These are phyloP conservation scores for Isichthys henryi DNA, from an alignment of 2,113 vertebrate species.

Conservation along the genomic window DNA sequence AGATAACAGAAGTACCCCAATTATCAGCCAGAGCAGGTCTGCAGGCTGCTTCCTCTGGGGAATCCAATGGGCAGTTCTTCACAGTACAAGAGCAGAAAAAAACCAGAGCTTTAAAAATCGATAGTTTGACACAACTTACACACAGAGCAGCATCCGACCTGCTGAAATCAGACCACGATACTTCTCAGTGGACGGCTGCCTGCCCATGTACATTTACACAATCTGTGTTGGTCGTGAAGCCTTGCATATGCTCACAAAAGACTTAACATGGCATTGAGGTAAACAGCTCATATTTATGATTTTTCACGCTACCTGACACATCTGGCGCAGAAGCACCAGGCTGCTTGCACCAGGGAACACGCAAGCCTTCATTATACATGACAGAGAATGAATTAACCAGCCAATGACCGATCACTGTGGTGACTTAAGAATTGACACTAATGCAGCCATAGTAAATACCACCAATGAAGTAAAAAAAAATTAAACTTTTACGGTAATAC, in stretches of 20 bases:
- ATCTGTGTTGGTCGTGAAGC: neutral
- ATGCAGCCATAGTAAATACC: neutral
- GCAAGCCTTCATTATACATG: neutral
- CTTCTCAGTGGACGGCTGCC: neutral
- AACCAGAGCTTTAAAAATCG: neutral
- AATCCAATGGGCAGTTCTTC: neutral
- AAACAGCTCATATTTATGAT: neutral
- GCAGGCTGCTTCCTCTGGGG: neutral
- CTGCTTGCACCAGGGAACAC: neutral
- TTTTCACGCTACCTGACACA: neutral
- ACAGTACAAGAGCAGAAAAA: neutral
- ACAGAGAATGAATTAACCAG: neutral
- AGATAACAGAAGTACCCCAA: neutral
- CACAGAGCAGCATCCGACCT: neutral
- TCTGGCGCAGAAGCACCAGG: neutral
- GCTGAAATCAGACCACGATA: neutral
- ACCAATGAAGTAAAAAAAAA: neutral
- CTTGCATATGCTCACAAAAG: neutral
- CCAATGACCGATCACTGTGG: neutral
- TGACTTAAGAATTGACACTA: neutral
- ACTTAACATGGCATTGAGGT: neutral
- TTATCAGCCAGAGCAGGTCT: neutral
- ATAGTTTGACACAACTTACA: neutral
- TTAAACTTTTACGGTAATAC: neutral
- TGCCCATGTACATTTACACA: neutral